Evolutionary conservation across 2,797 vertebrate genomes (phyloP).

Genomic region (Acanthurus lineatus): DNA sequence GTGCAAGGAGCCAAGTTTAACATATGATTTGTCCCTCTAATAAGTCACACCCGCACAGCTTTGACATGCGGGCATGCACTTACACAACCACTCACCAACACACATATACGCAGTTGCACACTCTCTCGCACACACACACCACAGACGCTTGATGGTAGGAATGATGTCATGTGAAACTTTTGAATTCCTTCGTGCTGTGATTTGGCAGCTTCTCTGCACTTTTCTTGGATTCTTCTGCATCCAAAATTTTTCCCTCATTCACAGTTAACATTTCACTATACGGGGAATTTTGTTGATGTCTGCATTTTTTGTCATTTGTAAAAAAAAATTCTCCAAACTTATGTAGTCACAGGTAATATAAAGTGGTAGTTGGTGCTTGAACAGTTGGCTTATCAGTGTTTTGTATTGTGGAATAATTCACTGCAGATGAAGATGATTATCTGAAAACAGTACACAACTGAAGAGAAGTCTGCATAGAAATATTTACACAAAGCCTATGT

Average conservation of each 20-base stretch:
- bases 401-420: neutral
- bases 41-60: constrained; percentile 14
- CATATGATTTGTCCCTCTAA: constrained; percentile 14
- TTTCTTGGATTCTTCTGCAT: neutral
- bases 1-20: constrained; percentile 4
- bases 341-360: neutral
- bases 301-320: neutral
- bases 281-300: neutral
- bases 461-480: constrained; percentile 41
- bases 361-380: neutral
- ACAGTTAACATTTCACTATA: neutral
- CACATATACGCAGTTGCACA: too few relatives aligned
- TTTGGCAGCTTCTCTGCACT: too few relatives aligned
- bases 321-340: neutral
- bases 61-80: neutral
- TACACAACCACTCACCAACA: too few relatives aligned
- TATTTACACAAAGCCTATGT: constrained; percentile 20
- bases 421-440: neutral
- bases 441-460: constrained; percentile 15
- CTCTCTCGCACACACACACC: neutral
- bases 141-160: neutral
- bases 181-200: neutral
- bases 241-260: neutral
- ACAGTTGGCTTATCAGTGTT: neutral
- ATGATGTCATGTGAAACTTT: constrained; percentile 16